Evolutionary conservation across 2,888 invertebrate species (phyloP).

Genomic region (Leptopilina myrica): DNA sequence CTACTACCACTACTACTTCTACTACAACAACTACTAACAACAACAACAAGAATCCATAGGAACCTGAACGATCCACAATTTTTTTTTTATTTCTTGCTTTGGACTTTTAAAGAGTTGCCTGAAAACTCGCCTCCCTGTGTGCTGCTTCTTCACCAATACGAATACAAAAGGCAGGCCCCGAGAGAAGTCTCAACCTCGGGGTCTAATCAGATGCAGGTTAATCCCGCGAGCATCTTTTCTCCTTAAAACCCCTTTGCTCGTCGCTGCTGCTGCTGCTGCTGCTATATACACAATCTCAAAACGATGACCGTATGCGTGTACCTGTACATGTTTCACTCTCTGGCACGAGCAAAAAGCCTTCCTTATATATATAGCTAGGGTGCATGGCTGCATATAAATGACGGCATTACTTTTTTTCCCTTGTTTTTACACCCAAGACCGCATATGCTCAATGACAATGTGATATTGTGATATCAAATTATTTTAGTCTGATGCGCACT

Average conservation of each 20-base stretch:
- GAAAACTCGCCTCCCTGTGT: conserved; percentile 50
- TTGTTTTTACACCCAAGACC: conserved; percentile 22
- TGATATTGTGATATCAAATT: conserved; percentile 39
- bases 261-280: background rate
- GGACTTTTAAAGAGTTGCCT: conserved; percentile 47
- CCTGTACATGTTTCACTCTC: background rate
- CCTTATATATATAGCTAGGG: conserved; percentile 18
- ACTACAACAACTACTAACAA: background rate
- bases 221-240: conserved; percentile 53
- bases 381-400: conserved; percentile 36
- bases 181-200: conserved; percentile 56
- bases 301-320: conserved; percentile 20
- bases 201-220: conserved; percentile 64
- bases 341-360: conserved; percentile 27
- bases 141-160: conserved; percentile 37
- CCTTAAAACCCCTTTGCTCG: conserved; percentile 37
- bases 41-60: background rate
- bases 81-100: conserved; percentile 33
- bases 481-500: conserved; percentile 1
- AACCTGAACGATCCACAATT: conserved; percentile 16
- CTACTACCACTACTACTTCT: no score
- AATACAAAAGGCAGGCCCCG: conserved; percentile 42
- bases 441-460: conserved; percentile 10
- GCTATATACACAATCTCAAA: conserved; percentile 18
- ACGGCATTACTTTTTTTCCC: conserved; percentile 23